Evolutionary conservation across 1,140 invertebrate genomes (phyloP).

Genomic region (Telenomus remus): DNA sequence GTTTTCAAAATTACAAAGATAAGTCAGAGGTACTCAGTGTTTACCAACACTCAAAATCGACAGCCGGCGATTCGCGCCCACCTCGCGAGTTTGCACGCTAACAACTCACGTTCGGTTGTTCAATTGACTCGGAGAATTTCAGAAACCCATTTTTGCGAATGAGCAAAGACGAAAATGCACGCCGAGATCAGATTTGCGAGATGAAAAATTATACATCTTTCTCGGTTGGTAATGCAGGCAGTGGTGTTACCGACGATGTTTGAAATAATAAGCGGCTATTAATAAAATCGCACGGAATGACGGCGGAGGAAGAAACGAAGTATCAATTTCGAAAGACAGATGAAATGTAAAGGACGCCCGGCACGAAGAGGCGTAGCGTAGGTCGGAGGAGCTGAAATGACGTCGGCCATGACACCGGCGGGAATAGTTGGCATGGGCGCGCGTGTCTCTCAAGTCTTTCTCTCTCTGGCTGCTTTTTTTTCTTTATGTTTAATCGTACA

Average conservation of each 20-base stretch:
- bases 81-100: conserved; percentile 11
- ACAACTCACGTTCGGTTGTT: not conserved
- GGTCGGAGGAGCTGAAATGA: conserved; percentile 32
- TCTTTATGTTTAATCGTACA: not conserved
- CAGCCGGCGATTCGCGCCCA: conserved; percentile 7
- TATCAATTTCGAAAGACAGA: conserved; percentile 27
- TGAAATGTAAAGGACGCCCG: conserved; percentile 27
- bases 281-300: not conserved
- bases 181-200: too few relatives aligned
- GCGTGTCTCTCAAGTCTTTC: conserved; percentile 51
- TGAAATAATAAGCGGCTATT: not conserved
- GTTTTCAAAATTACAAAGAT: conserved; percentile 5
- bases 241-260: not conserved
- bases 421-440: conserved; percentile 50
- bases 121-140: too few relatives aligned
- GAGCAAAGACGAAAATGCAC: conserved; percentile 16
- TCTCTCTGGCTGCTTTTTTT: conserved; percentile 21
- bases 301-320: conserved; percentile 22
- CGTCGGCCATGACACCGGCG: conserved; percentile 62
- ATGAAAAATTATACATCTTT: too few relatives aligned
- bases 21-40: not conserved
- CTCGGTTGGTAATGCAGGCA: not conserved
- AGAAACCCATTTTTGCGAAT: not conserved
- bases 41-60: conserved; percentile 5
- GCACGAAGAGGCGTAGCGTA: conserved; percentile 33